Conservation (phyloP, 2,888 invertebrate species). For the Teleogryllus oceanicus region DNA sequence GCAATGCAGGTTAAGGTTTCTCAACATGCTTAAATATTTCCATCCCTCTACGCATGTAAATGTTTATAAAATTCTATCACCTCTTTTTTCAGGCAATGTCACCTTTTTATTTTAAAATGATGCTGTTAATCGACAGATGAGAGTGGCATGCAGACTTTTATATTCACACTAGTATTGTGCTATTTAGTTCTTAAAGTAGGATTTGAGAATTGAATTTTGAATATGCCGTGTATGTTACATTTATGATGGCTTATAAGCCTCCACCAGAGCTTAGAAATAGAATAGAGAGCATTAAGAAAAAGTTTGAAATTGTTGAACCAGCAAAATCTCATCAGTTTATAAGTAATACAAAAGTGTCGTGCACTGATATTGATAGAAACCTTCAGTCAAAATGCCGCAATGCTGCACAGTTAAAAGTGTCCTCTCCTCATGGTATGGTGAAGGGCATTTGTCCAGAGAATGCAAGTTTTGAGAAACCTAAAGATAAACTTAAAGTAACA, state of each 20-base stretch:
- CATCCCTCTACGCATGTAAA: too few relatives aligned
- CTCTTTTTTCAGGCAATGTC: too few relatives aligned
- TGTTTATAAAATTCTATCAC: too few relatives aligned
- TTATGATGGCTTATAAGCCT: constrained; percentile 30
- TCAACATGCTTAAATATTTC: too few relatives aligned
- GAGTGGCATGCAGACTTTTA: too few relatives aligned
- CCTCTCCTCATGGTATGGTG: neutral
- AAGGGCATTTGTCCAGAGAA: neutral
- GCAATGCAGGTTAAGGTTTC: too few relatives aligned
- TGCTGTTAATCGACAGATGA: too few relatives aligned
- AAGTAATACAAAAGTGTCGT: neutral
- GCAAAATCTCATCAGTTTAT: neutral
- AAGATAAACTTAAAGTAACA: too few relatives aligned
- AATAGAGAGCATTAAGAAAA: constrained; percentile 32
- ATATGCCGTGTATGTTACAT: neutral
- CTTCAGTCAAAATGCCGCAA: neutral
- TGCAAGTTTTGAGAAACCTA: too few relatives aligned
- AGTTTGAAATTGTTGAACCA: constrained; percentile 27
- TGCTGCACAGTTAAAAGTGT: neutral
- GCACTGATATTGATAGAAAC: neutral
- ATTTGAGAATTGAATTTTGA: neutral
- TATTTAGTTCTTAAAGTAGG: too few relatives aligned
- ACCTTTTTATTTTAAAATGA: too few relatives aligned
- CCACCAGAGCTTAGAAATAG: constrained; percentile 28
- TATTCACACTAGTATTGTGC: too few relatives aligned